A percentile compares a stretch with the other conserved stretches of the same genome.
Conservation (phyloP, 2,888 invertebrate species). For the Lasioglossum marginatum region DNA sequence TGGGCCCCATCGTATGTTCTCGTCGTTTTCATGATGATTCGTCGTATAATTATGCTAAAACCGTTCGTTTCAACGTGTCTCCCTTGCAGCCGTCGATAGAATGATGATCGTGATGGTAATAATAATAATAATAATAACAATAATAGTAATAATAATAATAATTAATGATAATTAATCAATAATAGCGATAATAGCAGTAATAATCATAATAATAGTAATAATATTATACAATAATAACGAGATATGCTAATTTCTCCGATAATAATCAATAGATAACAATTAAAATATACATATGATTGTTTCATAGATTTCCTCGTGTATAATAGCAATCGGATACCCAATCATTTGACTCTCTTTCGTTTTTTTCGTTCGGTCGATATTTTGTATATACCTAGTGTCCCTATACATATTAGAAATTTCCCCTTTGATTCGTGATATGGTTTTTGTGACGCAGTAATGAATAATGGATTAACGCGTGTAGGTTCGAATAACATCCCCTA, state of each 20-base stretch:
- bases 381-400: slow-evolving; percentile 25
- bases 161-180: slow-evolving; percentile 56
- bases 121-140: slow-evolving; percentile 44
- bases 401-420: slow-evolving; percentile 71
- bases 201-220: slow-evolving; percentile 70
- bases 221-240: slow-evolving; percentile 79
- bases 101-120: slow-evolving; percentile 61
- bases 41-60: neutral
- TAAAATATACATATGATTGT: slow-evolving; percentile 77
- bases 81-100: slow-evolving; percentile 35
- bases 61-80: slow-evolving; percentile 42
- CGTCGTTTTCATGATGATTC: slow-evolving; percentile 23
- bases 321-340: slow-evolving; percentile 72
- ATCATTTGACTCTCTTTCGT: slow-evolving; percentile 48
- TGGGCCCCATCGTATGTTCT: slow-evolving; percentile 65
- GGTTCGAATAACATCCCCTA: slow-evolving; percentile 32
- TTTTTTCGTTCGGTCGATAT: slow-evolving; percentile 56
- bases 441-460: slow-evolving; percentile 70
- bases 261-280: slow-evolving; percentile 80
- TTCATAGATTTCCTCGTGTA: slow-evolving; percentile 67
- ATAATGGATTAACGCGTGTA: slow-evolving; percentile 68
- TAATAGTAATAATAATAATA: slow-evolving; percentile 52
- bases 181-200: slow-evolving; percentile 69
- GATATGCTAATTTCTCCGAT: slow-evolving; percentile 74
- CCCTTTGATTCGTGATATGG: slow-evolving; percentile 78